These are phyloP conservation scores for Rhimphoctona megacephalus DNA, from an alignment of 2,888 invertebrate genomes.

Conservation along the genomic window DNA sequence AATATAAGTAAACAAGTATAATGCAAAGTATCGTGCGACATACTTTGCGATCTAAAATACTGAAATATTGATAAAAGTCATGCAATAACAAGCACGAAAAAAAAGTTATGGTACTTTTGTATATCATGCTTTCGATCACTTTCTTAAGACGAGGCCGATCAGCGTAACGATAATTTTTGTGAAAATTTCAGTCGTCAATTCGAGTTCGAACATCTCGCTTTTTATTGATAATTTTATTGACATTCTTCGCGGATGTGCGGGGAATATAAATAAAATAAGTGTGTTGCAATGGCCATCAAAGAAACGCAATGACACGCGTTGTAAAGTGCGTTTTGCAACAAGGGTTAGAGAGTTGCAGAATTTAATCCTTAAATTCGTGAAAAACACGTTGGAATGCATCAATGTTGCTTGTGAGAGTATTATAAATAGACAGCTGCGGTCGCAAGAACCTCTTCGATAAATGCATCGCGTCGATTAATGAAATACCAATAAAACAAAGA, in stretches of 20 bases:
- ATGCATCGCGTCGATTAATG: constrained; percentile 77
- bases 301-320: neutral
- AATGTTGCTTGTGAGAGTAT: constrained; percentile 3
- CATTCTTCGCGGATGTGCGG: neutral
- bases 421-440: constrained; percentile 37
- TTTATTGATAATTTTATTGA: neutral
- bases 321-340: neutral
- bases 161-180: neutral
- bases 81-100: neutral
- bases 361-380: constrained; percentile 20
- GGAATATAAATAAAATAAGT: neutral
- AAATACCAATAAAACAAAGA: constrained; percentile 77
- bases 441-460: constrained; percentile 73
- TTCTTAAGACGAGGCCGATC: neutral
- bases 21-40: neutral
- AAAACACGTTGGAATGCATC: constrained; percentile 32
- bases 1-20: neutral
- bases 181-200: neutral
- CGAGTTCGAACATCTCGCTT: neutral
- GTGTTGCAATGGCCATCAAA: neutral
- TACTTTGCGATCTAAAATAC: neutral
- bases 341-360: constrained; percentile 4
- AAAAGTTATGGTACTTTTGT: neutral
- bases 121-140: neutral
- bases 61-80: neutral